Base-by-base conservation (phyloP, 1,140 invertebrate species). In the Acromyrmex heyeri region DNA sequence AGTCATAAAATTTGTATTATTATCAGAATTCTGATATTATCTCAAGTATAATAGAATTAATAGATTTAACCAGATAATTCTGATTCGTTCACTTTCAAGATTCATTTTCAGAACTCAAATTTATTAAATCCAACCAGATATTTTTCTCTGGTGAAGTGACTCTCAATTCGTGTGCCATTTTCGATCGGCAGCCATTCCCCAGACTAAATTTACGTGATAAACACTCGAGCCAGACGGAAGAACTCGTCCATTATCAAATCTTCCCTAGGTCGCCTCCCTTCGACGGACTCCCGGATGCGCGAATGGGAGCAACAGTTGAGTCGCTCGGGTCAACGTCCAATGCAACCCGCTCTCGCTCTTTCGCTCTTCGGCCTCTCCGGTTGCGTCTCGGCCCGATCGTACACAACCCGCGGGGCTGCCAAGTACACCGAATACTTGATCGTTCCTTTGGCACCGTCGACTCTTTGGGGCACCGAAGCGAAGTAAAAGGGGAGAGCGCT, bases 221-320 rank as follows among this genome's bases (percentile, higher is more conserved):
- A 50, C 55, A 61, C 27, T 75, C 79, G 77, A 62, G 72, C 64
- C 44, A 75, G 70, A 77, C 87, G 62, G 72, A 86, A 73, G 87
- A 62, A 69, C 61, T 65, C 77, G 69, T 89, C 73, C 73, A 90
- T 90, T 82, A 85, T 79, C 65, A 38, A 86, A 72, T 85, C 38
- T 69, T 87, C 88, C 88, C 88, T 87, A 87, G 61, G 61, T 53
- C 75, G 50, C 78, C 61, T 87, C 76, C 77, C 64, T 79, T 86
- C 75, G 70, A 61, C 53, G 62, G 57, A 48, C 77, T 88, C 87
- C 89, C 89, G 89, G 90, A 88, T 91, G 78, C 82, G 27, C 89
- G 87, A 91, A 91, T 90, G 87, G 87, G 89, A 90, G 90, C 90
- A 91, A 91, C 90, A 91, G 90, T 91, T 91, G 90, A 91, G 73